Base-by-base conservation (phyloP, 1,140 invertebrate genomes). In the Medauroidea extradentata region DNA sequence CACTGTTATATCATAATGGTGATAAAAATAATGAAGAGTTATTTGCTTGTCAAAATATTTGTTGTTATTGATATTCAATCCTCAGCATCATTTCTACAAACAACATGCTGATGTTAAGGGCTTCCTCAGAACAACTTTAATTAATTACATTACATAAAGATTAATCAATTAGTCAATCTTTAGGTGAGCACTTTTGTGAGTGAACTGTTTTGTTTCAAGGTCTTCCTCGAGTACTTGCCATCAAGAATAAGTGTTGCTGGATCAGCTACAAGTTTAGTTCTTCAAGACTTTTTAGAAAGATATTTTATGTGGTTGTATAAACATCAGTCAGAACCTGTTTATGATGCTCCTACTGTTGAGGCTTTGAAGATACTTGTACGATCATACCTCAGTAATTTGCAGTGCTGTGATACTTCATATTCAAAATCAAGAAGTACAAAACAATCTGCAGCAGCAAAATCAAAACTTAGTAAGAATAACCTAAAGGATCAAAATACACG, bases 151-250 rank as follows among this genome's bases (percentile, higher is more conserved):
- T n/a, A n/a, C n/a, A n/a, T n/a, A n/a, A n/a, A n/a, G n/a, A n/a
- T n/a, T n/a, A n/a, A n/a, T n/a, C n/a, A n/a, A n/a, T n/a, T n/a
- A n/a, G n/a, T n/a, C n/a, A n/a, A n/a, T n/a, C n/a, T n/a, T 34
- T 34, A 34, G 11, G 5, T 34, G 29, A 7, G 29, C 29, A 34
- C 5, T 34, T 34, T 21, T 8, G 27, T 55, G 9, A 53, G 13
- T 16, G 16, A 41, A 24, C 11, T 0, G 0, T 58, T 3, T 16
- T 7, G 19, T 41, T 41, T 68, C 16, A 56, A 74, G 69, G 75
- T 82, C 7, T 84, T 83, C 63, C 61, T 83, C 24, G 80, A 81
- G 21, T 83, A 82, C 67, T 64, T 84, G 18, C 81, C 82, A 0
- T 81, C 79, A 1, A 70, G 79, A 39, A 79, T 82, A n/a, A 79